Base-by-base conservation (phyloP, 2,797 vertebrate genomes). In the Sebastes vulpes region DNA sequence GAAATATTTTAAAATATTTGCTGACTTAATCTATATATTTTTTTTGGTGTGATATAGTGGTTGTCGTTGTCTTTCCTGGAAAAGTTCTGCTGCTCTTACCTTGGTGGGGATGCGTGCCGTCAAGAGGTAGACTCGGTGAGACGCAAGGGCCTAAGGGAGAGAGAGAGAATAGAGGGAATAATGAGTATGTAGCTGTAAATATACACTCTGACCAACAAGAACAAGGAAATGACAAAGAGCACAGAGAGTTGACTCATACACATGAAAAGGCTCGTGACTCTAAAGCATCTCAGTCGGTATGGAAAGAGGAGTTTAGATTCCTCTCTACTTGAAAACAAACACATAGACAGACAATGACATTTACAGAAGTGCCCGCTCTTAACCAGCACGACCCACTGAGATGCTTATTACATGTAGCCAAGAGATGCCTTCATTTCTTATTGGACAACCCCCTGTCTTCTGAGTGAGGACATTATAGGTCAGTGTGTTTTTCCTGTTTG, bases 101-200 rank as follows among this genome's bases (percentile, higher is more conserved):
- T 99, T 99, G 86, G 97, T 94, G 66, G 98, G 98, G 91, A 98
- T 97, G 38, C 98, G 96, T 12, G 97, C 97, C 0, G 97, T 97
- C 88, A 99, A 73, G 26, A 99, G 96, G 95, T 98, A 99, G 56
- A 93, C 97, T 4, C 98, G 95, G 88, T 98, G 97, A 88, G 97
- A 95, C 4, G 98, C 97, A 4, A 99, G 94, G 18, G 97, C 97
- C 98, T 99, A 85, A 20, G 79, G 35, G 32, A 35, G 84, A 71
- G 46, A 71, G 21, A 72, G 46, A 87, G 78, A 78, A 79, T 29
- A 88, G 23, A 86, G 65, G 60, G 63, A 88, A 87, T 88, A 84
- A 90, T 87, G 67, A 92, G 79, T 6, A 77, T 25, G 82, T 81
- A 42, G 79, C 72, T 73, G 68, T 88, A 91, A 91, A 82, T 80